These are phyloP conservation scores for Drosophila subpulchrella DNA, from an alignment of 1,140 invertebrate genomes.

Conservation along the genomic window DNA sequence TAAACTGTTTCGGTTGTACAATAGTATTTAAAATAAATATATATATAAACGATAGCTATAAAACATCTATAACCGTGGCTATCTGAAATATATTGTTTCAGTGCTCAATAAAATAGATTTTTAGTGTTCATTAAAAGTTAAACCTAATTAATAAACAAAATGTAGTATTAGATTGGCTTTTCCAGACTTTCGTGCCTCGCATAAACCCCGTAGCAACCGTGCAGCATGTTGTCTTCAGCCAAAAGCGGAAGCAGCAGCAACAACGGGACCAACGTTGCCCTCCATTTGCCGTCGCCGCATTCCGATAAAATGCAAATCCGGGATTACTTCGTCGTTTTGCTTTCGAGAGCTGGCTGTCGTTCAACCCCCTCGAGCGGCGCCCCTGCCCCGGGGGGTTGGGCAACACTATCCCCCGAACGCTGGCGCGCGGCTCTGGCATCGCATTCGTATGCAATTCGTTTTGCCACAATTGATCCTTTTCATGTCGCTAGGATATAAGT, in stretches of 20 bases:
- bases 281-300: conserved; percentile 73
- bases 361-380: neutral
- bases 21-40: too few relatives aligned
- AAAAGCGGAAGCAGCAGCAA: conserved; percentile 32
- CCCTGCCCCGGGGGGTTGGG: neutral
- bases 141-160: too few relatives aligned
- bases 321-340: conserved; percentile 83
- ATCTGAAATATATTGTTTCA: too few relatives aligned
- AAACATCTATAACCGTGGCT: too few relatives aligned
- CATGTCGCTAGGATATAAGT: conserved; percentile 83
- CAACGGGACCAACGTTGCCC: conserved; percentile 47
- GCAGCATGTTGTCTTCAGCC: conserved; percentile 37
- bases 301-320: conserved; percentile 82
- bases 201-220: conserved; percentile 10
- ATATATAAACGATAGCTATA: too few relatives aligned
- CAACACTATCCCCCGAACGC: conserved; percentile 15
- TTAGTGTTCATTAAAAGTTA: too few relatives aligned
- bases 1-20: too few relatives aligned
- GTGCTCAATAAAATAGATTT: too few relatives aligned
- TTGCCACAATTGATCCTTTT: conserved; percentile 83
- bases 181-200: neutral
- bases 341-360: conserved; percentile 72
- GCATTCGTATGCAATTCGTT: conserved; percentile 83
- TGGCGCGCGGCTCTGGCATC: conserved; percentile 54
- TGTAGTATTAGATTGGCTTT: too few relatives aligned